Conservation (phyloP, 2,113 vertebrate species). For the Xiphias gladius region DNA sequence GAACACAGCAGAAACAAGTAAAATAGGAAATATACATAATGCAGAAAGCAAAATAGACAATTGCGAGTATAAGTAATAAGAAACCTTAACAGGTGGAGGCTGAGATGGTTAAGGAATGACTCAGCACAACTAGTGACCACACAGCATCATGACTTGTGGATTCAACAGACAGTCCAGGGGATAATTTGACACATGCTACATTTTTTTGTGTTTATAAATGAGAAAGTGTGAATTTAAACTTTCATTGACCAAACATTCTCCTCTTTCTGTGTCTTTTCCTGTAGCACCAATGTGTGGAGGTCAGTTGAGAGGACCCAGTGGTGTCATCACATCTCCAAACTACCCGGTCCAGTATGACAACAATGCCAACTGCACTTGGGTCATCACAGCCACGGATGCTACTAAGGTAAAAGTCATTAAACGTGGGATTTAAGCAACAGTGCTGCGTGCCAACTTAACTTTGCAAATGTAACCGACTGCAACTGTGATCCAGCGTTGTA, state of each 20-base stretch:
- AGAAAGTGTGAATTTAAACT: not conserved
- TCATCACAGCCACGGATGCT: constrained; percentile 93
- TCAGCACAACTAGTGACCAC: not conserved
- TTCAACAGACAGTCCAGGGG: not conserved
- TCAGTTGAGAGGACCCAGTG: constrained; percentile 91
- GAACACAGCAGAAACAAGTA: not conserved
- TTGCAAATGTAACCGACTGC: not conserved
- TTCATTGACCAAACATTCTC: not conserved
- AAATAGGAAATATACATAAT: not conserved
- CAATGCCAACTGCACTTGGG: constrained; percentile 98
- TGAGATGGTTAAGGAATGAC: not conserved
- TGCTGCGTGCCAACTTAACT: not conserved
- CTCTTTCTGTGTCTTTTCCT: constrained; percentile 19
- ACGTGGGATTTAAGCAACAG: not conserved
- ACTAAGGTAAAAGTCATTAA: constrained; percentile 88
- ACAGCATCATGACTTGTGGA: not conserved
- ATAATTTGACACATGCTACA: not conserved
- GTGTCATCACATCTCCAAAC: constrained; percentile 96
- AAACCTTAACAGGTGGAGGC: not conserved
- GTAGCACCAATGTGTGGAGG: constrained; percentile 96
- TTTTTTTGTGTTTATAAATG: constrained; percentile 1
- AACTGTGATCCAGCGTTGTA: not conserved
- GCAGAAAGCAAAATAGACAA: not conserved
- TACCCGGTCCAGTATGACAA: constrained; percentile 98
- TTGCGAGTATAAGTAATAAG: not conserved